phyloP scores from a whole-genome alignment of 2,888 invertebrate genomes.

The Thera britannica region DNA sequence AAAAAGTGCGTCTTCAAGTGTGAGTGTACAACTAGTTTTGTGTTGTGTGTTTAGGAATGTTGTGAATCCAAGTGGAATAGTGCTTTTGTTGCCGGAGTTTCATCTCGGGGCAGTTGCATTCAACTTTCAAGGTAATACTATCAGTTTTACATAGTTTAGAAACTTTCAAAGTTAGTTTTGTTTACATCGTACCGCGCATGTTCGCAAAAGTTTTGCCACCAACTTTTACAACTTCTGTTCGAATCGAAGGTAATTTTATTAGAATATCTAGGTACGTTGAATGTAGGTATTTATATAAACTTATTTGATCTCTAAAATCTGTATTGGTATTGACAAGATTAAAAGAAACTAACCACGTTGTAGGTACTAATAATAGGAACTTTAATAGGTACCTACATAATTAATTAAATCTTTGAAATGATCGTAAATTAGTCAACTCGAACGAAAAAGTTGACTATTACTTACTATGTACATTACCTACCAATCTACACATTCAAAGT shows the following conservation, averaged over 20 bases:
- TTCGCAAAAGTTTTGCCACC: slow-evolving; percentile 48
- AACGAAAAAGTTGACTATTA: too few relatives aligned
- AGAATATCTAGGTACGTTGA: background rate
- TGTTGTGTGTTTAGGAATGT: slow-evolving; percentile 70
- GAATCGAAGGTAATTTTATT: background rate
- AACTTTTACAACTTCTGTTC: slow-evolving; percentile 13
- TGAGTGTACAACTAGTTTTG: slow-evolving; percentile 53
- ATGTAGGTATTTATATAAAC: background rate
- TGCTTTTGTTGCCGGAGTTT: slow-evolving; percentile 64
- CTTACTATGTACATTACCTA: too few relatives aligned
- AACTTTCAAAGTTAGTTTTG: slow-evolving; percentile 72
- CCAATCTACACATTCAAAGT: background rate
- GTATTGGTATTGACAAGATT: too few relatives aligned
- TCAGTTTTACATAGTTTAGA: slow-evolving; percentile 47
- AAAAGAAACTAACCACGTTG: too few relatives aligned
- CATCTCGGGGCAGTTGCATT: slow-evolving; percentile 58
- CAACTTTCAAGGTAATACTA: slow-evolving; percentile 66
- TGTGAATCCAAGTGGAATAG: slow-evolving; percentile 78
- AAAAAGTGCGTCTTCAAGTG: slow-evolving; percentile 62
- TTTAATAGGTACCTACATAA: too few relatives aligned
- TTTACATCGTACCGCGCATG: slow-evolving; percentile 81
- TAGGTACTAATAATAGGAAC: too few relatives aligned
- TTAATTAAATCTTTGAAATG: too few relatives aligned
- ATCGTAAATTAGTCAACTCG: too few relatives aligned
- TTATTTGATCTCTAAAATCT: too few relatives aligned